phyloP scores from a whole-genome alignment of 2,113 vertebrate species.

The Myrmecophaga tridactyla region DNA sequence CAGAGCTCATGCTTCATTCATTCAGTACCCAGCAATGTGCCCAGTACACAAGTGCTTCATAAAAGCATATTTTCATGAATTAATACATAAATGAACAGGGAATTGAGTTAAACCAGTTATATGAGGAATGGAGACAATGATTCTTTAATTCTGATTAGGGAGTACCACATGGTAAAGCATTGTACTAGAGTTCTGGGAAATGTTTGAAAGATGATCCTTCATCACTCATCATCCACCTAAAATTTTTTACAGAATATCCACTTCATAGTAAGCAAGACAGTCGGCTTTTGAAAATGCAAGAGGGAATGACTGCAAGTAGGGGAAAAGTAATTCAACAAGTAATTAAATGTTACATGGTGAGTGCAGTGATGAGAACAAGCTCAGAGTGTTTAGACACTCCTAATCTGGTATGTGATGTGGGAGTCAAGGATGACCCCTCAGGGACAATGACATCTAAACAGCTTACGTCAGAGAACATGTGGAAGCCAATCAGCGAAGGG shows the following conservation, averaged over 20 bases:
- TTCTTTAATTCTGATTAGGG: background rate
- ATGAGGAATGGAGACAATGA: background rate
- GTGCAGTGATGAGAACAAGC: background rate
- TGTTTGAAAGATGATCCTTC: background rate
- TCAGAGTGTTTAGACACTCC: background rate
- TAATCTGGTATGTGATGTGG: background rate
- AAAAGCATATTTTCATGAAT: background rate
- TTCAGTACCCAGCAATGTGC: background rate
- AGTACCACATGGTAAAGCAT: background rate
- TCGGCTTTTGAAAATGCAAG: background rate
- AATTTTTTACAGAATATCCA: background rate
- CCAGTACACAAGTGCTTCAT: background rate
- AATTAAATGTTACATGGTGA: background rate
- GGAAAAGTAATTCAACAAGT: background rate
- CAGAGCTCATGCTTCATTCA: background rate
- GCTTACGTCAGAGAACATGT: background rate
- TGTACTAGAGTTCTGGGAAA: background rate
- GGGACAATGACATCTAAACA: rapidly evolving
- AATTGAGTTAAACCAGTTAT: background rate
- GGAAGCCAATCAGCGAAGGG: background rate
- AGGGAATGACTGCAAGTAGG: background rate
- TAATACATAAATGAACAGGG: background rate
- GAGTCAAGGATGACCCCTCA: background rate
- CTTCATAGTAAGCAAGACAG: background rate
- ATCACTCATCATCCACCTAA: background rate